Conservation (phyloP, 64 coral and sea anemone species). For the Pocillopora damicornis region DNA sequence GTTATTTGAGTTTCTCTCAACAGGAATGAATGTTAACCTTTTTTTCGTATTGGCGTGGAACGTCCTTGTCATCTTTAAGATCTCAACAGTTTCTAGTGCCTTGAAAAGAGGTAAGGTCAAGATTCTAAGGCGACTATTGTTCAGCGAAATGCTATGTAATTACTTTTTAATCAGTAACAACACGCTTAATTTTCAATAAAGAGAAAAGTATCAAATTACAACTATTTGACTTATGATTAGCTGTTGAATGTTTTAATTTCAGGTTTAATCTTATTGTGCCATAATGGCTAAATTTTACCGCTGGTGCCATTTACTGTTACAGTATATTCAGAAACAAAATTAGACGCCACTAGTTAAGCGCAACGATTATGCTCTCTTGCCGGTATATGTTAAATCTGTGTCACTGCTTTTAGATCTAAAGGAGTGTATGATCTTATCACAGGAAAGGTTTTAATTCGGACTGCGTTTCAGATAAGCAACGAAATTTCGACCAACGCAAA, state of each 20-base stretch:
- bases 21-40: constrained; percentile 25
- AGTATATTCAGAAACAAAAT: not conserved
- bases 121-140: not conserved
- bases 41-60: not conserved
- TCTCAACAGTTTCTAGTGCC: not conserved
- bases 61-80: not conserved
- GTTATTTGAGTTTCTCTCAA: not conserved
- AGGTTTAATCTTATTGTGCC: no score
- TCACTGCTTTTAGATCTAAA: not conserved
- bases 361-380: not conserved
- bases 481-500: no score
- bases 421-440: not conserved
- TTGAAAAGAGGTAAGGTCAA: constrained; percentile 31
- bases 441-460: not conserved
- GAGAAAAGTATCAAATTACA: not conserved
- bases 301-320: not conserved
- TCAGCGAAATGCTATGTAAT: not conserved
- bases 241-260: not conserved
- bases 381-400: not conserved
- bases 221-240: not conserved
- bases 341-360: not conserved
- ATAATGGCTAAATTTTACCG: no score
- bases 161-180: not conserved
- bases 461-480: not conserved
- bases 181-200: not conserved